Conservation (phyloP, 2,113 vertebrate species). For the Strix uralensis region DNA sequence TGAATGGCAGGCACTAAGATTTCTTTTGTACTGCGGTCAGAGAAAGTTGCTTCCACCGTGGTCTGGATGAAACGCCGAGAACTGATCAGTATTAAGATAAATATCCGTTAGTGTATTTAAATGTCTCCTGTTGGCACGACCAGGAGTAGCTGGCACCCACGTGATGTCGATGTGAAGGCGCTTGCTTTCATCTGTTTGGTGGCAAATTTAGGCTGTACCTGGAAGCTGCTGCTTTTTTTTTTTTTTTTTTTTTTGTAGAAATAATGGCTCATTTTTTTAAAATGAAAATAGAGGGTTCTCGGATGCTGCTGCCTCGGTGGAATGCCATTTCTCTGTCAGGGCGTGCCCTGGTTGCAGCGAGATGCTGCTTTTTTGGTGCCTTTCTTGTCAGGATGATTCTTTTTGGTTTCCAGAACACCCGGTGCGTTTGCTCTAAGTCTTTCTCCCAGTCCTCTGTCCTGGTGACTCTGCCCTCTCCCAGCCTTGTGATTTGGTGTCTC, state of each 20-base stretch:
- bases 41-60: neutral
- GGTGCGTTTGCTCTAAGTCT: neutral
- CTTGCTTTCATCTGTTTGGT: neutral
- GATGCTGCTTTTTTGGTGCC: conserved; percentile 25
- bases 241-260: neutral
- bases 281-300: neutral
- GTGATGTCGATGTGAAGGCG: neutral
- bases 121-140: neutral
- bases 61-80: neutral
- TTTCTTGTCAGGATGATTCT: conserved; percentile 18
- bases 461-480: neutral
- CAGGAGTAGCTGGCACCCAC: neutral
- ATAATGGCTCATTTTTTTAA: neutral
- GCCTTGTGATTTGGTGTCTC: neutral
- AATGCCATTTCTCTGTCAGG: neutral
- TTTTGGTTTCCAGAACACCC: conserved; percentile 27
- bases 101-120: neutral
- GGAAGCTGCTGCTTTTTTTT: neutral
- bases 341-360: neutral
- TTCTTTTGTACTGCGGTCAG: neutral
- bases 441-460: neutral
- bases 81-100: conserved; percentile 28
- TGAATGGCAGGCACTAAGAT: neutral
- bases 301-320: neutral
- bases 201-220: conserved; percentile 3